Evolutionary conservation across 1,140 invertebrate genomes (phyloP), one percentile per base, ranked within the genome.

Genomic region (Drosophila ironensis): DNA sequence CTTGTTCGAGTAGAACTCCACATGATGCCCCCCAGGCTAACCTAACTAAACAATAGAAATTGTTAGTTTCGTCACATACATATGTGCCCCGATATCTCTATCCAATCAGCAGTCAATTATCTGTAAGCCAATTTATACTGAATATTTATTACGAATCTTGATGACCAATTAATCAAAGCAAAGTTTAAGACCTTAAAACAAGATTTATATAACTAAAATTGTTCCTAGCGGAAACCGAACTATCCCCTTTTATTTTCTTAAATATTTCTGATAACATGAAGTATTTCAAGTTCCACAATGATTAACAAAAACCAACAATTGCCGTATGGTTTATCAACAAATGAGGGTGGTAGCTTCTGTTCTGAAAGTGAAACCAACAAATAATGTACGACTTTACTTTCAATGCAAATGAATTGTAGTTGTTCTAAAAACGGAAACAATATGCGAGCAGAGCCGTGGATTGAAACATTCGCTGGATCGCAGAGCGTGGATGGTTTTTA

Each of bases 401-500:
- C 20, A 22, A 5, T 22, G 20, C n/a, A n/a, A n/a, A n/a, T n/a
- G n/a, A n/a, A 22, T 5, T 33, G 7, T 28, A 11, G 12, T 14
- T 7, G 20, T 12, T 44, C 4, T 14, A 14, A 44, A 50, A 70
- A 59, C 20, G 60, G 35, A 48, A 46, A 51, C 30, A 19, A 5
- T 12, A 17, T n/a, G 11, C 2, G 22, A 8, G 8, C 11, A 42
- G 24, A 44, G 14, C 12, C 7, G 8, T 14, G 19, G 20, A 63
- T 63, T 63, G 33, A 63, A 64, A 64, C 24, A 48, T 63, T 25
- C 16, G 41, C 30, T 47, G 64, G 53, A 68, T 68, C 60, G 72
- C 28, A 50, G 56, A 81, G 76, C 76, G 76, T 76, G 76, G 52
- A 67, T 63, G 44, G 60, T 67, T 81, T n/a, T 81, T 81, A 81